Evolutionary conservation across 2,797 vertebrate species (phyloP).

Genomic region (Chloroceryle inda): DNA sequence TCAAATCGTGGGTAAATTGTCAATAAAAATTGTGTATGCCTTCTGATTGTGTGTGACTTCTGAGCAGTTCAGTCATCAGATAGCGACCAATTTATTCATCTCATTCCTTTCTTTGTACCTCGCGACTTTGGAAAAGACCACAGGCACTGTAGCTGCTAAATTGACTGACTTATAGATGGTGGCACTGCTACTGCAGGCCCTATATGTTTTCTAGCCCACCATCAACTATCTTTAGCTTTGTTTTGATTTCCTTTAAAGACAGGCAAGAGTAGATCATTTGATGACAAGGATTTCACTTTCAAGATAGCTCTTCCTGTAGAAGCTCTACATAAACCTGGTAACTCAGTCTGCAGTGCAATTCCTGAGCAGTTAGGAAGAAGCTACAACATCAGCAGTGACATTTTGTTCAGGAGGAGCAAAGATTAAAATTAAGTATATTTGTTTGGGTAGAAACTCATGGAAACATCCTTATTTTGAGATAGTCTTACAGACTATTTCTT

Average conservation of each 20-base stretch:
- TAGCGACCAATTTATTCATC: slow-evolving; percentile 50
- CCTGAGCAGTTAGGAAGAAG: neutral
- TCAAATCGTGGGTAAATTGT: slow-evolving; percentile 56
- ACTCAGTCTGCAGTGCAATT: neutral
- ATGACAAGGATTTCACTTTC: neutral
- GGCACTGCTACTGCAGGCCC: slow-evolving; percentile 21
- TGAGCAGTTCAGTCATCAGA: slow-evolving; percentile 55
- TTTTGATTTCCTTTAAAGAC: slow-evolving; percentile 34
- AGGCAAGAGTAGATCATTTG: neutral
- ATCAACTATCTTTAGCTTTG: slow-evolving; percentile 26
- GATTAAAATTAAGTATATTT: neutral
- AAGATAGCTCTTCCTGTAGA: neutral
- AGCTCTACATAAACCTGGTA: neutral
- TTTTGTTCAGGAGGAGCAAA: neutral
- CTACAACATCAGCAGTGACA: neutral
- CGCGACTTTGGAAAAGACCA: slow-evolving; percentile 15
- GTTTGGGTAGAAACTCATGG: neutral
- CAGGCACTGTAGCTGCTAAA: neutral
- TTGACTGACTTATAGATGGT: slow-evolving; percentile 20
- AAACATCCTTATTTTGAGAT: neutral
- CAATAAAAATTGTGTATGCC: slow-evolving; percentile 40
- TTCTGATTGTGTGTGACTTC: slow-evolving; percentile 51
- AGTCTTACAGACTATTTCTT: neutral
- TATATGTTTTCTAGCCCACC: neutral
- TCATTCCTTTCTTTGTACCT: slow-evolving; percentile 6